These are phyloP conservation scores for Anguilla marmorata DNA, from an alignment of 2,797 vertebrate species.

Conservation along the genomic window DNA sequence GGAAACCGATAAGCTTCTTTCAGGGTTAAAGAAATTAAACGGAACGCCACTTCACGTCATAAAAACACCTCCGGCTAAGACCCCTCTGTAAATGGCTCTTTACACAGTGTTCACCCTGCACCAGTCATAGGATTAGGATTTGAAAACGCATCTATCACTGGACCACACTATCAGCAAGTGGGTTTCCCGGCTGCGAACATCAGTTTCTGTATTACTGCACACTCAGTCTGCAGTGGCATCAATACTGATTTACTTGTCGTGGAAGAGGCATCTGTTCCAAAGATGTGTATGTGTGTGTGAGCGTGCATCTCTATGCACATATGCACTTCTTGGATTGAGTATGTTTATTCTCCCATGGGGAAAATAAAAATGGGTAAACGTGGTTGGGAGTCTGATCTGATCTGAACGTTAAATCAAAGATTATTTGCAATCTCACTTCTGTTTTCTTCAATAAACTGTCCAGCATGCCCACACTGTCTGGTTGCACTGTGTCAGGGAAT, in stretches of 20 bases:
- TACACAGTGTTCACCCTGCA: neutral
- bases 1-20: neutral
- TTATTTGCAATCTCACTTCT: neutral
- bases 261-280: too few species aligned
- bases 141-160: neutral
- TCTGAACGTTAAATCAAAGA: neutral
- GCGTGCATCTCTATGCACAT: neutral
- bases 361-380: neutral
- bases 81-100: neutral
- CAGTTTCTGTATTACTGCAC: neutral
- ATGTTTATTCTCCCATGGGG: neutral
- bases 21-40: neutral
- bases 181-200: neutral
- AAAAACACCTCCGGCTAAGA: neutral
- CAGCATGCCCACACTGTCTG: neutral
- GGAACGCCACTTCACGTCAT: neutral
- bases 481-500: neutral
- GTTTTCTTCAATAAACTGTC: neutral
- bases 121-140: neutral
- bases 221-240: neutral
- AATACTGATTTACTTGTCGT: neutral
- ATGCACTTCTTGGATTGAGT: neutral
- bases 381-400: neutral
- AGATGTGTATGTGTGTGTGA: neutral
- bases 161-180: neutral